Evolutionary conservation across 1,140 invertebrate species (phyloP), one percentile per base, ranked within the genome.

Genomic region (Aleiodes sp.): DNA sequence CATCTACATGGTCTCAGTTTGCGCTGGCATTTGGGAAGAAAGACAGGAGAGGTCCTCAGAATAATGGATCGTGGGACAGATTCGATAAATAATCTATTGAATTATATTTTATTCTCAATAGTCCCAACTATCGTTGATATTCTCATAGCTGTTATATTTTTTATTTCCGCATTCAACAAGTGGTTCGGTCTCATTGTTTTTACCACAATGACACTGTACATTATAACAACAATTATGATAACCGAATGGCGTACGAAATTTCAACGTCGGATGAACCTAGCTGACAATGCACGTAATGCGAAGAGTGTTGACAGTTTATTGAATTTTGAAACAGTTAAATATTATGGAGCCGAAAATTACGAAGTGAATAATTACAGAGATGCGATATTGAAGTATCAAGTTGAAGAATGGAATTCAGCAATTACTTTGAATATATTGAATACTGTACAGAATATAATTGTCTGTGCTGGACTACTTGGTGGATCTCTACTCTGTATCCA

Each of bases 261-360:
- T 82, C 92, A 97, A 76, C 87, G 96, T 29, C 88, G 92, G 12
- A 97, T 97, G 94, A 99, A 99, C 85, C 86, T 93, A 16, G 92
- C 95, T 0, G 97, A 99, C 79, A 99, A 99, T 86, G 94, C 92
- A 57, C 91, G 92, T 64, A 93, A 94, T 80, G 93, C 95, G n/a
- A 90, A 93, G 56, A 97, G 94, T 69, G 96, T 98, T 0, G 97
- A 99, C 82, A 98, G 97, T n/a, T 86, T 99, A 35, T 87, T 99
- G 0, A 99, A 99, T 86, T 98, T 97, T 87, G 97, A 99, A 87
- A 99, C 97, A 3, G 97, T 98, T 0, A 99, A 99, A 84, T 98
- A 99, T 86, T 99, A 98, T 80, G 94, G 93, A 26, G 96, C 96
- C 19, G 97, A 99, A 84, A 77, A 89, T 8, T 98, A 96, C 84